Evolutionary conservation across 2,797 vertebrate species (phyloP).

Genomic region (Cossypha heuglini): DNA sequence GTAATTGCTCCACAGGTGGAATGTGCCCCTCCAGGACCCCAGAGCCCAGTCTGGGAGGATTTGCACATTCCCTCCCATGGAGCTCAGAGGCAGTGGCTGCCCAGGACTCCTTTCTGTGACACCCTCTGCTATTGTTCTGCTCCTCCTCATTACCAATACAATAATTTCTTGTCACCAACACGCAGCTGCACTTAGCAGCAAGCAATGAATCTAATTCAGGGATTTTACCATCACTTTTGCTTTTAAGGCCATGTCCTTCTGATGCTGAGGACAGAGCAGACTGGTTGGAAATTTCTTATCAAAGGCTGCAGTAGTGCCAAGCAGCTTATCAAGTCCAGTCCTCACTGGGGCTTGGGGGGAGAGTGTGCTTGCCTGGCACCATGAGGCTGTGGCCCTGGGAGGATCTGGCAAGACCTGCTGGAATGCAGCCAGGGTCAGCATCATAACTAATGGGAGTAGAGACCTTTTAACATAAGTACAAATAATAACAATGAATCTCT

Average conservation of each 20-base stretch:
- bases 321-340: neutral
- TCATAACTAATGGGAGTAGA: neutral
- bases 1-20: rapidly evolving
- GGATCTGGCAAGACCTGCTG: neutral
- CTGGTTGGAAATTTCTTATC: neutral
- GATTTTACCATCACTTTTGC: neutral
- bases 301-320: neutral
- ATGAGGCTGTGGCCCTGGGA: rapidly evolving
- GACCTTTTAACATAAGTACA: neutral
- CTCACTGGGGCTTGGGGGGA: neutral
- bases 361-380: neutral
- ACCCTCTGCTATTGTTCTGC: neutral
- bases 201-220: neutral
- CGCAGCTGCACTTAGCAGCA: neutral
- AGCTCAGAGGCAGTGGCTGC: neutral
- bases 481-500: neutral
- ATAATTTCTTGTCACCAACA: neutral
- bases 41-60: neutral
- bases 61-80: neutral
- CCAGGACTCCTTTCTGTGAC: neutral
- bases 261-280: neutral
- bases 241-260: neutral
- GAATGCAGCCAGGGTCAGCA: neutral
- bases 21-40: neutral
- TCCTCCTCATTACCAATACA: neutral